Evolutionary conservation across 2,113 vertebrate species (phyloP).

Genomic region (Grus americana): DNA sequence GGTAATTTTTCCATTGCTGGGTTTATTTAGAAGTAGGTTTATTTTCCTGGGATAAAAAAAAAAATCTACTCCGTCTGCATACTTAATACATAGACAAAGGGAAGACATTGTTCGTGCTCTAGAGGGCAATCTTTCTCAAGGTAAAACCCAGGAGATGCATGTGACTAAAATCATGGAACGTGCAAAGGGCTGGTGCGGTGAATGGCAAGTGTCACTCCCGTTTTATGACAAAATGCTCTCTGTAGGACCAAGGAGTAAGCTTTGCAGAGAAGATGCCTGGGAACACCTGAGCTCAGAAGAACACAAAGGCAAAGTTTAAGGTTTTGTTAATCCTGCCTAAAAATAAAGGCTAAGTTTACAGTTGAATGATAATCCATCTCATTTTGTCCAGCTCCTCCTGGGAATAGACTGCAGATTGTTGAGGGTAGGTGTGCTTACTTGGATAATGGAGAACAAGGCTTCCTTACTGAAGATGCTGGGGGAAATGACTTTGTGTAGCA

Average conservation of each 20-base stretch:
- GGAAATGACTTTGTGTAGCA: background rate
- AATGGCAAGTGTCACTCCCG: too few species aligned
- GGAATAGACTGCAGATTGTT: background rate
- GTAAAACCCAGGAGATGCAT: background rate
- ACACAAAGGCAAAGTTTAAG: background rate
- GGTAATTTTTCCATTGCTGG: background rate
- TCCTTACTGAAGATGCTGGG: background rate
- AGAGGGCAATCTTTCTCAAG: background rate
- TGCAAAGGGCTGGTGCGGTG: too few species aligned
- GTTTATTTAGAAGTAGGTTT: background rate
- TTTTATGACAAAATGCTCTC: background rate
- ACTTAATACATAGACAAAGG: background rate
- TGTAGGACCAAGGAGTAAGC: background rate
- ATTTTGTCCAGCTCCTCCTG: background rate
- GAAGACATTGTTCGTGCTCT: background rate
- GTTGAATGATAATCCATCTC: background rate
- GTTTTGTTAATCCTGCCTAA: background rate
- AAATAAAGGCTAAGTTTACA: background rate
- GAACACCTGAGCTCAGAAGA: background rate
- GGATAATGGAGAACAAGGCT: background rate
- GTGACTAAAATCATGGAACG: background rate
- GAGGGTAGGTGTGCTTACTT: background rate
- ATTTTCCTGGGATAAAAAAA: background rate
- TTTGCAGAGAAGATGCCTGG: background rate
- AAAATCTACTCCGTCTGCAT: too few species aligned